A percentile compares a stretch with the other conserved stretches of the same genome.
These are phyloP conservation scores for Monarcha castaneiventris DNA, from an alignment of 2,113 vertebrate genomes.

Conservation along the genomic window DNA sequence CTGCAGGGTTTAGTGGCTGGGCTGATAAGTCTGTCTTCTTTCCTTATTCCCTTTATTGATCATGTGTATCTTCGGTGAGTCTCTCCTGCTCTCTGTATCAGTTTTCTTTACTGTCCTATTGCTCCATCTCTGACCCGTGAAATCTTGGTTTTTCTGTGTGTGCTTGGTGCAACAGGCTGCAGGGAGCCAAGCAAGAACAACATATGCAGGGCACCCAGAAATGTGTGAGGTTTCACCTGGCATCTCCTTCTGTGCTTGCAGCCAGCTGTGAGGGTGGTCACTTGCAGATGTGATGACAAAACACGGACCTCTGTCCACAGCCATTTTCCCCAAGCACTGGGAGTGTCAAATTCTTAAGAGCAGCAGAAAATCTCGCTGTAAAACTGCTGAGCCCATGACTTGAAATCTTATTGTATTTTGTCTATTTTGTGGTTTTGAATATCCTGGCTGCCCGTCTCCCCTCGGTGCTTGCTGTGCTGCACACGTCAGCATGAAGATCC, in stretches of 20 bases:
- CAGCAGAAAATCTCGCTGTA: not conserved
- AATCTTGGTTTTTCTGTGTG: not conserved
- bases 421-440: not conserved
- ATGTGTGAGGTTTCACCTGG: not conserved
- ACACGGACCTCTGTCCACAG: fast-evolving
- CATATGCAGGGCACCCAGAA: not conserved
- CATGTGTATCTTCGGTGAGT: not conserved
- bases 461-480: not conserved
- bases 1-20: not conserved
- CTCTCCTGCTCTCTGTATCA: not conserved
- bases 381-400: not conserved
- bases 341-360: not conserved
- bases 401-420: not conserved
- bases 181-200: not conserved
- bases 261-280: not conserved
- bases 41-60: not conserved
- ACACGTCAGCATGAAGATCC: not conserved
- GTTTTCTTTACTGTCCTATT: not conserved
- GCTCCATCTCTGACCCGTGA: not conserved
- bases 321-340: not conserved
- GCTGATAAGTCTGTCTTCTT: not conserved
- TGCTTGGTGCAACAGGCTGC: not conserved
- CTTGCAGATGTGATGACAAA: not conserved
- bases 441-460: not conserved
- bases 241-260: not conserved